phyloP scores from a whole-genome alignment of 2,888 invertebrate genomes.

The Pocota personata region DNA sequence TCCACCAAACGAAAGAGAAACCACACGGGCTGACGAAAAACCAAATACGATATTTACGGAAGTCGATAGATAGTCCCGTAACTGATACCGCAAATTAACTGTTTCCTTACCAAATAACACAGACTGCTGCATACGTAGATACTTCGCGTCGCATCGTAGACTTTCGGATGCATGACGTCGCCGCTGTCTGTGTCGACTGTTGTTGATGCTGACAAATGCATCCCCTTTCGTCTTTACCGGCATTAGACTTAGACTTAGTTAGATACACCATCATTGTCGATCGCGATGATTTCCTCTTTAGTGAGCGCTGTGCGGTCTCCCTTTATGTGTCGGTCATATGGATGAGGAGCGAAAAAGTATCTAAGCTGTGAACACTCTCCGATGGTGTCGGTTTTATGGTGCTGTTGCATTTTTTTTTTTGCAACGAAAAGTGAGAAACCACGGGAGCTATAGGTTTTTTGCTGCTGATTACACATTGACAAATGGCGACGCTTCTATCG shows the following conservation, averaged over 20 bases:
- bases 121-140: conserved; percentile 12
- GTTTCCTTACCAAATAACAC: conserved; percentile 75
- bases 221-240: conserved; percentile 31
- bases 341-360: conserved; percentile 69
- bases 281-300: conserved; percentile 70
- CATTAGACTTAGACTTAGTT: conserved; percentile 24
- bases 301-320: conserved; percentile 70
- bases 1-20: conserved; percentile 67
- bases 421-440: conserved; percentile 59
- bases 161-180: conserved; percentile 69
- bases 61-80: conserved; percentile 74
- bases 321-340: conserved; percentile 74
- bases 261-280: conserved; percentile 62
- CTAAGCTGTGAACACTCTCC: conserved; percentile 57
- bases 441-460: conserved; percentile 55
- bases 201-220: conserved; percentile 58
- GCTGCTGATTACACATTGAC: conserved; percentile 66
- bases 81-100: conserved; percentile 74
- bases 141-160: conserved; percentile 12
- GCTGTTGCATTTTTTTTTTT: background rate
- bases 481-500: conserved; percentile 73
- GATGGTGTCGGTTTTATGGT: conserved; percentile 52
- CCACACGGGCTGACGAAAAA: conserved; percentile 63
- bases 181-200: background rate
- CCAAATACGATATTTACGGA: conserved; percentile 74